Percentiles rank a stretch among this genome's conserved stretches.
Evolutionary conservation across 2,888 invertebrate species (phyloP).

Genomic region (Pandemis cinnamomeana): DNA sequence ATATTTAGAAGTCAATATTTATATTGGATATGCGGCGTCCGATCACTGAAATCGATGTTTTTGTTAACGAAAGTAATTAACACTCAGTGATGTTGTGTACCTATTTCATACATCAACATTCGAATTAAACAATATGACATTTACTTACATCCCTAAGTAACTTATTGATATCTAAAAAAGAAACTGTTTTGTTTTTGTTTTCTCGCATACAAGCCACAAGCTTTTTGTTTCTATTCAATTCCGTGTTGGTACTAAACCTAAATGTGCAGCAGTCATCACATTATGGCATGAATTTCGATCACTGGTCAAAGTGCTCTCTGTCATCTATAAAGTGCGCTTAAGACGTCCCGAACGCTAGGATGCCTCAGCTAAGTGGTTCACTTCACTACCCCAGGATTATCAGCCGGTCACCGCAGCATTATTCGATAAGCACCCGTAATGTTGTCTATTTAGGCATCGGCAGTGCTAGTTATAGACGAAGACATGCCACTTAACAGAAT

Average conservation of each 20-base stretch:
- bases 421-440: background rate
- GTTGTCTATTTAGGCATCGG: background rate
- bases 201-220: no score
- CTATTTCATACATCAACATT: no score
- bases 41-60: background rate
- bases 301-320: background rate
- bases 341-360: background rate
- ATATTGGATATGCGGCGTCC: no score
- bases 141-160: no score
- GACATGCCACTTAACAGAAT: background rate
- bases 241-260: background rate
- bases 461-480: background rate
- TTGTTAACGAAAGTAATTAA: background rate
- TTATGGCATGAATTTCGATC: constrained; percentile 3
- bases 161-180: no score
- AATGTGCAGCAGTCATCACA: background rate
- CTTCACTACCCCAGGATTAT: background rate
- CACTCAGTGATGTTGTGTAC: background rate
- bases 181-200: no score
- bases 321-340: constrained; percentile 4
- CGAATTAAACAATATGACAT: no score
- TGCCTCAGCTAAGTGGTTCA: constrained; percentile 7
- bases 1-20: no score
- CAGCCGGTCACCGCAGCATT: background rate
- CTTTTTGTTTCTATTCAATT: no score